These are phyloP conservation scores for Carposina sasakii DNA, from an alignment of 1,140 invertebrate species.

Conservation along the genomic window DNA sequence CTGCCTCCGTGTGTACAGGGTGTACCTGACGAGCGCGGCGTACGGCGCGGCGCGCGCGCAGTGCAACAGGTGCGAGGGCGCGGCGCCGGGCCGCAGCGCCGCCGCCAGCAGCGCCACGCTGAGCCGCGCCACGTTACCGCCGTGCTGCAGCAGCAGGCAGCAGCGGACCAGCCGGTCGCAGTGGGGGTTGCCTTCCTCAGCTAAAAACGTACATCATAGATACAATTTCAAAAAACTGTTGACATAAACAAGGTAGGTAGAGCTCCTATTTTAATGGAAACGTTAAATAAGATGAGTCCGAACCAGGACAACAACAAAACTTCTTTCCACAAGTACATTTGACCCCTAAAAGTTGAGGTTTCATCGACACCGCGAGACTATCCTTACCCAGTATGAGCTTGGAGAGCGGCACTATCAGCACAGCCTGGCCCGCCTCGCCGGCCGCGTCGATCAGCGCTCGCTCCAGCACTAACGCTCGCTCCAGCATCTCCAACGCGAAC, in stretches of 20 bases:
- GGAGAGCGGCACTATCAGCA: constrained; percentile 83
- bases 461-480: constrained; percentile 45
- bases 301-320: too few relatives aligned
- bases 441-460: constrained; percentile 36
- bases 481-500: constrained; percentile 73
- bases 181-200: constrained; percentile 29
- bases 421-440: constrained; percentile 70
- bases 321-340: too few relatives aligned
- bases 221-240: too few relatives aligned
- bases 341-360: too few relatives aligned
- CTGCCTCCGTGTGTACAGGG: too few relatives aligned
- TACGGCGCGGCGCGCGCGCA: constrained; percentile 6
- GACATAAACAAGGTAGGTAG: too few relatives aligned
- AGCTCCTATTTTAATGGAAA: too few relatives aligned
- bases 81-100: constrained; percentile 31
- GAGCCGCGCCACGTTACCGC: constrained; percentile 21
- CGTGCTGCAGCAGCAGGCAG: constrained; percentile 37
- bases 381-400: constrained; percentile 83
- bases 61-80: constrained; percentile 20
- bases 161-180: constrained; percentile 45
- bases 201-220: constrained; percentile 23
- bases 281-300: too few relatives aligned
- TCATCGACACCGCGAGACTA: too few relatives aligned
- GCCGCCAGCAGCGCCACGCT: constrained; percentile 41
- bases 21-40: constrained; percentile 15